Evolutionary conservation across 2,113 vertebrate genomes (phyloP).

Genomic region (Petrocephalus microphthalmus): DNA sequence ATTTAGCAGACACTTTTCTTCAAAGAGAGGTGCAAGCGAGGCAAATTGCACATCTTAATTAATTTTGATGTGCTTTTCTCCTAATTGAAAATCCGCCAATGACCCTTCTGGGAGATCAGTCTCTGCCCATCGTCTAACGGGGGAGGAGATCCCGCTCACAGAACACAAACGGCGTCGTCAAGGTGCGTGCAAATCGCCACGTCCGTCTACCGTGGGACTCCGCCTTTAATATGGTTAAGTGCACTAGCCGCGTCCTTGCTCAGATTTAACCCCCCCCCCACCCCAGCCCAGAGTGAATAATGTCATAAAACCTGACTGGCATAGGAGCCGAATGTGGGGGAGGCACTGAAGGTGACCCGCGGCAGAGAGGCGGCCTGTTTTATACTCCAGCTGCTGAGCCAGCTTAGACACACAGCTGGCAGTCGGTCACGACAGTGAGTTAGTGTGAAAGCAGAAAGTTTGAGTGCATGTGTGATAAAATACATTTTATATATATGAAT

Average conservation of each 20-base stretch:
- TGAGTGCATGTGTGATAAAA: not conserved
- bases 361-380: constrained; percentile 15
- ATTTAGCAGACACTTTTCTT: not conserved
- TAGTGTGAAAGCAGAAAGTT: not conserved
- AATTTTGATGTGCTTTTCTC: not conserved
- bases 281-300: constrained; percentile 26
- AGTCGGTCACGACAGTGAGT: not conserved
- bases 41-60: not conserved
- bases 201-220: constrained; percentile 44
- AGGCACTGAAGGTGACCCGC: constrained; percentile 44
- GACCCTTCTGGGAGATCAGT: constrained; percentile 22
- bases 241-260: constrained; percentile 50
- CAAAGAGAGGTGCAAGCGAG: not conserved
- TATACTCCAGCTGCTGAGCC: not conserved
- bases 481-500: too few species aligned
- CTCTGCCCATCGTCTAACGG: constrained; percentile 16
- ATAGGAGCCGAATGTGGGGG: constrained; percentile 27
- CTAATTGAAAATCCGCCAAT: constrained; percentile 17
- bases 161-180: not conserved
- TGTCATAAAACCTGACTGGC: constrained; percentile 27
- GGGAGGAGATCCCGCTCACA: not conserved
- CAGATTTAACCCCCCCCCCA: constrained; percentile 1
- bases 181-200: not conserved
- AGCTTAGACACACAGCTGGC: constrained; percentile 1
- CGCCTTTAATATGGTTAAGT: constrained; percentile 64